Conservation (phyloP, 2,797 vertebrate species). For the Chiropotes sagulatus region DNA sequence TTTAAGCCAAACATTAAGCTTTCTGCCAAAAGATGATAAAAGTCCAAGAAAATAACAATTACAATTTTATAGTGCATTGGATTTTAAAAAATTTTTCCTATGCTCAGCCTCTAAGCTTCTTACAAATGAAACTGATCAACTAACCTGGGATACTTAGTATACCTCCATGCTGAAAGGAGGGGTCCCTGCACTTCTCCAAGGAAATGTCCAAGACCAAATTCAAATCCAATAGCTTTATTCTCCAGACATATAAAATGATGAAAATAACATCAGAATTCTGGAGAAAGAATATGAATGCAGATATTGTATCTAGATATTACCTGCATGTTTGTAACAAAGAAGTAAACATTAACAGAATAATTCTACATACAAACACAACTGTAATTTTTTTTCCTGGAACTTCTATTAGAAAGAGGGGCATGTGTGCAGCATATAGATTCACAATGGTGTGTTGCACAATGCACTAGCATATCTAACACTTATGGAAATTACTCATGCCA, state of each 20-base stretch:
- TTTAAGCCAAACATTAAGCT: conserved; percentile 36
- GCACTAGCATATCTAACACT: neutral
- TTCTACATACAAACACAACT: neutral
- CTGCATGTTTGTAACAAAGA: neutral
- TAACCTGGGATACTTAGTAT: conserved; percentile 57
- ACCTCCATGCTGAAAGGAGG: conserved; percentile 59
- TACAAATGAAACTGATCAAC: conserved; percentile 73
- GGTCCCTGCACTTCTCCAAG: conserved; percentile 50
- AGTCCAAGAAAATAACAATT: conserved; percentile 63
- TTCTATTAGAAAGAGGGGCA: neutral
- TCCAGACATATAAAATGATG: conserved; percentile 57
- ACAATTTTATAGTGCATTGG: neutral
- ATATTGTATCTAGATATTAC: neutral
- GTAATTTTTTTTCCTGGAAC: neutral
- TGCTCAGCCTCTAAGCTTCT: conserved; percentile 64
- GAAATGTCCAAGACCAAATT: conserved; percentile 74
- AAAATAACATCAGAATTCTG: conserved; percentile 32
- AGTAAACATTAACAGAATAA: neutral
- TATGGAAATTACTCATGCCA: neutral
- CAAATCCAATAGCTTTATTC: conserved; percentile 76
- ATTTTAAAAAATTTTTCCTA: conserved; percentile 52
- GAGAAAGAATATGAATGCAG: neutral
- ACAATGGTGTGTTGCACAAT: neutral
- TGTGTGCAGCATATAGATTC: neutral
- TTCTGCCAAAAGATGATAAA: conserved; percentile 27